phyloP scores from a whole-genome alignment of 2,888 invertebrate genomes.

The Drosophila acutilabella region DNA sequence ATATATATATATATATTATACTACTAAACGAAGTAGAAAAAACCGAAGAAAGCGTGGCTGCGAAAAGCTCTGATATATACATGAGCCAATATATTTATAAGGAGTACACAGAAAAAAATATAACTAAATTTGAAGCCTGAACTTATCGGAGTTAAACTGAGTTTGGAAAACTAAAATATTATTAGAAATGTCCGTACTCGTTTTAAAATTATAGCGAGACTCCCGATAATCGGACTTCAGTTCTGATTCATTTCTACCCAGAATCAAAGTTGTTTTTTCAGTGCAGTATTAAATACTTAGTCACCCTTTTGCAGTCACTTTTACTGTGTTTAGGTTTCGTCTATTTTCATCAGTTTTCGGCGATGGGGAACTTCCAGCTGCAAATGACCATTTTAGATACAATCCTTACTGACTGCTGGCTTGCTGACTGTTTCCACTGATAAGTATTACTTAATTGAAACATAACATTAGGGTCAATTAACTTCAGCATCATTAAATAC shows the following conservation, averaged over 20 bases:
- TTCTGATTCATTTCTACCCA: no score
- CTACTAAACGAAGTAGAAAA: background rate
- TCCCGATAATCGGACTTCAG: no score
- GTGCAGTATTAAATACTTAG: background rate
- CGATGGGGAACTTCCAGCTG: background rate
- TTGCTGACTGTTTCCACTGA: slow-evolving; percentile 26
- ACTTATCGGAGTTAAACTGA: no score
- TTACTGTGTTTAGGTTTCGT: background rate
- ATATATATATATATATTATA: background rate
- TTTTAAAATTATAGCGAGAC: no score
- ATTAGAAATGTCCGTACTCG: no score
- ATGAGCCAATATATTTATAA: no score
- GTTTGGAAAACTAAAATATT: no score
- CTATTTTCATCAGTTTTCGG: background rate
- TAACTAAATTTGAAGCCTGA: no score
- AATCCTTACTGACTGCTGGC: slow-evolving; percentile 8
- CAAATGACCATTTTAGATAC: slow-evolving; percentile 9
- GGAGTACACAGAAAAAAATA: no score
- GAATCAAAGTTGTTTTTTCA: background rate
- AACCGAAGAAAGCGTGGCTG: background rate
- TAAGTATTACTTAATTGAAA: slow-evolving; percentile 66
- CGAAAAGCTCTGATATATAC: no score
- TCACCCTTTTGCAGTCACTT: background rate
- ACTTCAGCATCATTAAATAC: slow-evolving; percentile 48
- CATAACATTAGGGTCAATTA: slow-evolving; percentile 53